A percentile compares a stretch with the other conserved stretches of the same genome.
Evolutionary conservation across 2,797 vertebrate species (phyloP).

Genomic region (Lepidocolaptes lacrymiger): DNA sequence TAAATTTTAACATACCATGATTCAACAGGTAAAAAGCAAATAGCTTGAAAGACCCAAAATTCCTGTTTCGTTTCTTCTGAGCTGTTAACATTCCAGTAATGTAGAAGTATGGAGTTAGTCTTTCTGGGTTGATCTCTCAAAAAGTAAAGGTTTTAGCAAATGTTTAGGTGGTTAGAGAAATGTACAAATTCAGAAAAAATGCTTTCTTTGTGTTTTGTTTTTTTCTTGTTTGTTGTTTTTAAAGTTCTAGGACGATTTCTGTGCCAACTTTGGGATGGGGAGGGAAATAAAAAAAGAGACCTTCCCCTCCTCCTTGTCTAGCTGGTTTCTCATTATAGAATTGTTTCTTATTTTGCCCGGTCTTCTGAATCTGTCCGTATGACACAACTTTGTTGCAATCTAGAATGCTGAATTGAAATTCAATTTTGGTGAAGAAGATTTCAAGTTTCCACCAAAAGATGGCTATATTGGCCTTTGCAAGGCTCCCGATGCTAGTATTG

Average conservation of each 20-base stretch:
- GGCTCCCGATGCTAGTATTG: conserved; percentile 82
- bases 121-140: neutral
- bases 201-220: neutral
- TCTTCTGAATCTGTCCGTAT: neutral
- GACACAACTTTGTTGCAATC: neutral
- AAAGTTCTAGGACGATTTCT: neutral
- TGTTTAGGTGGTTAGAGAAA: fast-evolving
- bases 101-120: neutral
- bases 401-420: conserved; percentile 98
- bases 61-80: neutral
- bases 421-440: conserved; percentile 94
- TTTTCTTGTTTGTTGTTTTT: neutral
- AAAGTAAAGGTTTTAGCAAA: neutral
- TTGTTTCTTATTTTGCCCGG: neutral
- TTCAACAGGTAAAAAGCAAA: neutral
- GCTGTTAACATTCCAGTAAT: neutral
- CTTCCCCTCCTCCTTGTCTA: fast-evolving
- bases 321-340: neutral
- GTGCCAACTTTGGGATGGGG: neutral
- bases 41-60: neutral
- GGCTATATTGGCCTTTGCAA: conserved; percentile 87
- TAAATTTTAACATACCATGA: neutral
- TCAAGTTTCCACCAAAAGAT: conserved; percentile 89
- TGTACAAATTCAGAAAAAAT: neutral
- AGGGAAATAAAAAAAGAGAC: fast-evolving